Evolutionary conservation across 2,797 vertebrate species (phyloP).

Genomic region (Pangasius mekongensis): DNA sequence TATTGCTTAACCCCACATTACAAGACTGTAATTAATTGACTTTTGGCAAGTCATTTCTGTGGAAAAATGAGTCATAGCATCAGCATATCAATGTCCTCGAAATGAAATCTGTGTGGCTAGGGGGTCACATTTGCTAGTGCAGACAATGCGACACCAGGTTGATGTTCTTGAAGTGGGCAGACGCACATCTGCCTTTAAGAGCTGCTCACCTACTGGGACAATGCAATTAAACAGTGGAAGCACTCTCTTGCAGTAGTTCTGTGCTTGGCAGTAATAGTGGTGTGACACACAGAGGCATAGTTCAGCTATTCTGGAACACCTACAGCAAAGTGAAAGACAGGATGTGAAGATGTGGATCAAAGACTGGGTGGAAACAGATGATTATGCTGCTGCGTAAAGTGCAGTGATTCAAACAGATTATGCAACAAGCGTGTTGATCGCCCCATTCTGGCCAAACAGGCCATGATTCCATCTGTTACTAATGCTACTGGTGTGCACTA

Average conservation of each 20-base stretch:
- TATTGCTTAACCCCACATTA: background rate
- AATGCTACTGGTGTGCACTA: background rate
- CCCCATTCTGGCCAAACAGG: background rate
- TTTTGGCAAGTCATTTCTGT: background rate
- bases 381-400: background rate
- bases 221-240: background rate
- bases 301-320: background rate
- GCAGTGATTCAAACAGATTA: background rate
- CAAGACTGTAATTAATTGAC: background rate
- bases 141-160: background rate
- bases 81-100: background rate
- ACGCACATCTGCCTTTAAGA: background rate
- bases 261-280: background rate
- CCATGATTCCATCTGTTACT: background rate
- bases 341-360: background rate
- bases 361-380: background rate
- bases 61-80: background rate
- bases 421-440: background rate
- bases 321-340: background rate
- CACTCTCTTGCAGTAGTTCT: background rate
- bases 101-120: background rate
- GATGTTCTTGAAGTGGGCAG: background rate
- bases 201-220: background rate
- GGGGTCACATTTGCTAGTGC: background rate
- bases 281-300: background rate